Evolutionary conservation across 2,888 invertebrate genomes (phyloP).

Genomic region (Eumacrocentrus americanus): DNA sequence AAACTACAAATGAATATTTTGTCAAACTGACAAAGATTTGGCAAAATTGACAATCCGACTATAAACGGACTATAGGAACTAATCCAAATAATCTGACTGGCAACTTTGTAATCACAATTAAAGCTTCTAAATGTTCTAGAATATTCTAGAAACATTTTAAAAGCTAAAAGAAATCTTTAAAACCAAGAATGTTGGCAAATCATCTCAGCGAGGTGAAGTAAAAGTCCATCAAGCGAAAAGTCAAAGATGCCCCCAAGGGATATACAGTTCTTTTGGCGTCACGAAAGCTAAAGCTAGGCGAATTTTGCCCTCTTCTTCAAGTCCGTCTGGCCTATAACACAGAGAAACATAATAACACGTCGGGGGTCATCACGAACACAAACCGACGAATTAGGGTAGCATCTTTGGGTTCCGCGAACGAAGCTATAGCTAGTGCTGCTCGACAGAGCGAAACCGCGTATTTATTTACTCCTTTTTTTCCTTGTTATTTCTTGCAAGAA

Average conservation of each 20-base stretch:
- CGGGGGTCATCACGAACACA: slow-evolving; percentile 49
- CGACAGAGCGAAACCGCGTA: slow-evolving; percentile 43
- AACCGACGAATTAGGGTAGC: slow-evolving; percentile 54
- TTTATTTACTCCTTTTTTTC: slow-evolving; percentile 28
- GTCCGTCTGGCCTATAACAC: slow-evolving; percentile 25
- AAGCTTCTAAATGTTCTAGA: no score
- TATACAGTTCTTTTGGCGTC: neutral
- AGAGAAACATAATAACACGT: slow-evolving; percentile 51
- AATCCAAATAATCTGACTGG: no score
- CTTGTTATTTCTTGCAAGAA: slow-evolving; percentile 33
- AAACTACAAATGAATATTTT: no score
- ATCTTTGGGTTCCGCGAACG: slow-evolving; percentile 53
- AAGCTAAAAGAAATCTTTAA: no score
- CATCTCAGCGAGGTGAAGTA: neutral
- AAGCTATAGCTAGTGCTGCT: slow-evolving; percentile 36
- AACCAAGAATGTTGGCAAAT: no score
- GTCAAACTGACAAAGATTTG: no score
- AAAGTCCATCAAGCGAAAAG: neutral
- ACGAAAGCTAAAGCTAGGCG: slow-evolving; percentile 7
- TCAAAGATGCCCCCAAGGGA: neutral
- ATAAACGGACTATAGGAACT: no score
- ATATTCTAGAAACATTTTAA: no score
- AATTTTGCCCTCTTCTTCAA: slow-evolving; percentile 26
- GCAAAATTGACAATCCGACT: no score
- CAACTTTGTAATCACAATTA: no score